These are phyloP conservation scores for Herminia tarsipennalis DNA, from an alignment of 2,888 invertebrate species.

Conservation along the genomic window DNA sequence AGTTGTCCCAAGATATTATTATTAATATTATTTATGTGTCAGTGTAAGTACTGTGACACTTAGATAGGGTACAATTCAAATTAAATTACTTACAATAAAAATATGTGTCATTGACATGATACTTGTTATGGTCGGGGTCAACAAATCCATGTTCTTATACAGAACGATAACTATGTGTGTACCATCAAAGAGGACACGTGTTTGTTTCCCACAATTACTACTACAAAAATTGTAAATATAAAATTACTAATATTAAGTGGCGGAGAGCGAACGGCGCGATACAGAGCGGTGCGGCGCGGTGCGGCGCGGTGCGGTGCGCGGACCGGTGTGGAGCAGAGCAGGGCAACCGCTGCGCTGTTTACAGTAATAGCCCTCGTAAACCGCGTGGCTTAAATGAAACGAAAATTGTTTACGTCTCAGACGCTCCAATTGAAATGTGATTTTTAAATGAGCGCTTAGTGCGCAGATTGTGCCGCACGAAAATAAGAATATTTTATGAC, in stretches of 20 bases:
- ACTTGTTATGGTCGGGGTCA: too few relatives aligned
- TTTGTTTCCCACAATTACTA: too few relatives aligned
- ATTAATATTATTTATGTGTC: too few relatives aligned
- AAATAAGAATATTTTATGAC: constrained; percentile 18
- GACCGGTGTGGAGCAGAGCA: not conserved
- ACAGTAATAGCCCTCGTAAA: constrained; percentile 26
- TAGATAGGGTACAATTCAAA: too few relatives aligned
- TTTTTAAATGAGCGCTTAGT: constrained; percentile 30
- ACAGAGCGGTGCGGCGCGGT: not conserved
- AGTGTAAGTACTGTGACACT: too few relatives aligned
- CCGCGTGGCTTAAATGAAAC: constrained; percentile 24
- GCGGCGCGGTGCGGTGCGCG: too few relatives aligned
- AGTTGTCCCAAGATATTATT: too few relatives aligned
- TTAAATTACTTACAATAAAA: too few relatives aligned
- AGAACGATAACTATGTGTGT: too few relatives aligned
- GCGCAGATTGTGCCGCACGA: constrained; percentile 20
- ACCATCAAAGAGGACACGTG: too few relatives aligned
- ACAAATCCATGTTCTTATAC: too few relatives aligned
- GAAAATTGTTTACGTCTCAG: constrained; percentile 31
- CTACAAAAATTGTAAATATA: not conserved
- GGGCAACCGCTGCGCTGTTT: constrained; percentile 4
- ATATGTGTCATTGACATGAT: too few relatives aligned
- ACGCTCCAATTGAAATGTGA: constrained; percentile 27
- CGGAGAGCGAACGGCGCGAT: not conserved
- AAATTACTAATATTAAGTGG: not conserved